These are phyloP conservation scores for Muntiacus reevesi DNA, from an alignment of 2,113 vertebrate genomes.

Conservation along the genomic window DNA sequence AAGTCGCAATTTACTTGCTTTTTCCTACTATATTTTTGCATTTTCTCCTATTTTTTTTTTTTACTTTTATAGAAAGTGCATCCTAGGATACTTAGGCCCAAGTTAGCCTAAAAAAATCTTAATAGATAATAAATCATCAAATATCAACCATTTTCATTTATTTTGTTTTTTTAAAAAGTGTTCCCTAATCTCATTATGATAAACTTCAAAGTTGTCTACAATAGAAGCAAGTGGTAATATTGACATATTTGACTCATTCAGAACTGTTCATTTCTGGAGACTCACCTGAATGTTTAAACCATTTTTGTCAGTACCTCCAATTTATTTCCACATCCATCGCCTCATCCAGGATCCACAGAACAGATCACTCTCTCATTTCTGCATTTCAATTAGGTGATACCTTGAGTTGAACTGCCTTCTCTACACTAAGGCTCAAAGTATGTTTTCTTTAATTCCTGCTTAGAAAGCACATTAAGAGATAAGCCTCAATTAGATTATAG, in stretches of 20 bases:
- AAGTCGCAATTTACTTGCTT: not conserved
- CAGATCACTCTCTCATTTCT: not conserved
- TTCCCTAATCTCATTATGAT: not conserved
- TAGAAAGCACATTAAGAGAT: conserved; percentile 31
- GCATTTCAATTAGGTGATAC: not conserved
- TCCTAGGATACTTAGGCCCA: not conserved
- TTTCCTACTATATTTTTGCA: not conserved
- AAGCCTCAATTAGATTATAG: not conserved
- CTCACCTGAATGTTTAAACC: not conserved
- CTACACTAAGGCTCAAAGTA: not conserved
- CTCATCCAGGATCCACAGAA: not conserved
- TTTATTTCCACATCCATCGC: not conserved
- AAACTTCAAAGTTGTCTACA: not conserved
- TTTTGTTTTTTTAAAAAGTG: not conserved
- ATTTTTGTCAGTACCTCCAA: not conserved
- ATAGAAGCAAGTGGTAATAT: not conserved
- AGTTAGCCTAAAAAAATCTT: not conserved
- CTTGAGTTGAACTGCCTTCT: not conserved
- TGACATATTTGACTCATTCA: not conserved
- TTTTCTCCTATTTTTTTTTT: not conserved
- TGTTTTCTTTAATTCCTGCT: conserved; percentile 49
- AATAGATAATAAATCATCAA: not conserved
- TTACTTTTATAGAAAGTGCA: not conserved
- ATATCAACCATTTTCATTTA: not conserved
- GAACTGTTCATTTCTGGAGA: not conserved